Conservation (phyloP, 2,113 vertebrate genomes). For the Callionymus lyra region DNA sequence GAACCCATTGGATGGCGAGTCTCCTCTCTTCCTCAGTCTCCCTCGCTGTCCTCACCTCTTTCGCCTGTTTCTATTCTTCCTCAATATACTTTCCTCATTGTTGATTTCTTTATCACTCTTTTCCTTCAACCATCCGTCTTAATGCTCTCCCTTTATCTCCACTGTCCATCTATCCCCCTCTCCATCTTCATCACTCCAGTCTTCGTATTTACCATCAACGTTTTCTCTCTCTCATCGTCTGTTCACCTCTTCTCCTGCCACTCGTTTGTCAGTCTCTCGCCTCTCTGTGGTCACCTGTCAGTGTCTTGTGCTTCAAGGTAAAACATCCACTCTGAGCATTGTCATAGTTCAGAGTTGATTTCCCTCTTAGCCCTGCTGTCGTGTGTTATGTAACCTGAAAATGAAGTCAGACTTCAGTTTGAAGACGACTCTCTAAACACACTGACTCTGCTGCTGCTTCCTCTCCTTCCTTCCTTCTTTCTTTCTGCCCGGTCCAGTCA, state of each 20-base stretch:
- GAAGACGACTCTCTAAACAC: too few species aligned
- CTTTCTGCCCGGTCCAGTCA: slow-evolving; percentile 72
- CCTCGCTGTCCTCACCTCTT: neutral
- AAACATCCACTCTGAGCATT: too few species aligned
- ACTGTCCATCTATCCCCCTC: too few species aligned
- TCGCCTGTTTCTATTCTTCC: neutral
- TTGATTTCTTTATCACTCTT: neutral
- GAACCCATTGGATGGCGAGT: slow-evolving; percentile 97
- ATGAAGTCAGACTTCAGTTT: too few species aligned
- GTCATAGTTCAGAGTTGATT: too few species aligned
- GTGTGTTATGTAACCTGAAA: neutral
- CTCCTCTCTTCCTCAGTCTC: slow-evolving; percentile 6
- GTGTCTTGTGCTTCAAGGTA: too few species aligned
- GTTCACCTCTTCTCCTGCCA: too few species aligned
- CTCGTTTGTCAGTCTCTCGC: too few species aligned
- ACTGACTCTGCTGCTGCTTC: neutral
- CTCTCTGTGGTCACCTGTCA: too few species aligned
- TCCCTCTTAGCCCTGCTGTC: neutral
- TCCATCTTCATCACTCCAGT: too few species aligned
- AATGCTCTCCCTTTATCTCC: neutral
- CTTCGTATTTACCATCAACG: too few species aligned
- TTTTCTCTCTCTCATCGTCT: too few species aligned
- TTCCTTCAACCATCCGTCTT: neutral
- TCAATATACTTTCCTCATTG: neutral
- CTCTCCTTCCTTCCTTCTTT: neutral